These are phyloP conservation scores for Mola mola DNA, from an alignment of 2,113 vertebrate species.

Conservation along the genomic window DNA sequence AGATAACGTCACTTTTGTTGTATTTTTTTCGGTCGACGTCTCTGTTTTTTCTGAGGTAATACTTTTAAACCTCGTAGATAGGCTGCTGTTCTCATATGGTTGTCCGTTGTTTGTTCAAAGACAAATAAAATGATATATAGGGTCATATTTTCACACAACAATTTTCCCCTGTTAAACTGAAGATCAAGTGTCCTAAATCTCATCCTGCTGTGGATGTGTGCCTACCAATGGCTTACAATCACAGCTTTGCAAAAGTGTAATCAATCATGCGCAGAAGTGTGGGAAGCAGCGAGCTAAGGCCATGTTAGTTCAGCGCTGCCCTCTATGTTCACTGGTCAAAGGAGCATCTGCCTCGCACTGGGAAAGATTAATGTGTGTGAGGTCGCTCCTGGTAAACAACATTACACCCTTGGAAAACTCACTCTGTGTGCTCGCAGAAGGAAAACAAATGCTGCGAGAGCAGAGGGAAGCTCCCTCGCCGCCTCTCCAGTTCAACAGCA, in stretches of 20 bases:
- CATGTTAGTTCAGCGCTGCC: slow-evolving; percentile 51
- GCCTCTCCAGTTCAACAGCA: slow-evolving; percentile 47
- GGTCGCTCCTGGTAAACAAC: slow-evolving; percentile 63
- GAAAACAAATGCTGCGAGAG: slow-evolving; percentile 60
- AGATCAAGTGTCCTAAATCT: no score
- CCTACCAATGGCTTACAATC: slow-evolving; percentile 13
- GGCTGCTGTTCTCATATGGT: not conserved
- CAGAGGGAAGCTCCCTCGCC: slow-evolving; percentile 55
- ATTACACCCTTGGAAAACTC: slow-evolving; percentile 45
- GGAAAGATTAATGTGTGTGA: slow-evolving; percentile 67
- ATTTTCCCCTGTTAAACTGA: no score
- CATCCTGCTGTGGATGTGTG: slow-evolving; percentile 1
- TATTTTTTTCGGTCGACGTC: not conserved
- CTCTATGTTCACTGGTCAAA: slow-evolving; percentile 66
- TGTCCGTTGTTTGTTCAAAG: no score
- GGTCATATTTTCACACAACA: no score
- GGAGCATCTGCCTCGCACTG: slow-evolving; percentile 28
- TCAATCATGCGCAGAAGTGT: slow-evolving; percentile 55
- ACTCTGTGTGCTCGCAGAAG: slow-evolving; percentile 23
- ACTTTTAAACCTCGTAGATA: not conserved
- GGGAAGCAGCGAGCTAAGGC: slow-evolving; percentile 47
- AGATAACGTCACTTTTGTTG: not conserved
- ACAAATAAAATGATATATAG: slow-evolving; percentile 7
- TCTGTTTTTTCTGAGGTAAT: not conserved
- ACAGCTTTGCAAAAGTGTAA: slow-evolving; percentile 42